A percentile compares a stretch with the other conserved stretches of the same genome.
phyloP scores from a whole-genome alignment of 2,113 vertebrate genomes.

The Tachycineta bicolor region DNA sequence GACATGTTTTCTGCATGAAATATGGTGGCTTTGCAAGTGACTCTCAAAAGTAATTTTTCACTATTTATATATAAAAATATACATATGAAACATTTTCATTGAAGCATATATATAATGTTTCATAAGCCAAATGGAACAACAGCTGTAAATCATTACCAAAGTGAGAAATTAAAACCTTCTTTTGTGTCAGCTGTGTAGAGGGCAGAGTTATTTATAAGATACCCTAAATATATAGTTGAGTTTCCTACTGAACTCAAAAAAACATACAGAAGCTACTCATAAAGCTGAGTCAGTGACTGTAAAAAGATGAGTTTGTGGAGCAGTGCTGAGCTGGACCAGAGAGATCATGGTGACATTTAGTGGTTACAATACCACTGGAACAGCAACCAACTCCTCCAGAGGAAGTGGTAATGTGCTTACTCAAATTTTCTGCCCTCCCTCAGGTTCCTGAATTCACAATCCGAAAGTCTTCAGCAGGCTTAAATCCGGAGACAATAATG shows the following conservation, averaged over 20 bases:
- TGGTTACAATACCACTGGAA: conserved; percentile 65
- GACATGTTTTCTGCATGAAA: conserved; percentile 11
- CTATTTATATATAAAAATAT: conserved; percentile 23
- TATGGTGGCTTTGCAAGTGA: neutral
- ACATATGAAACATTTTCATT: neutral
- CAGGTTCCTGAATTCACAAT: conserved; percentile 52
- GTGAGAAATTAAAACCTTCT: conserved; percentile 42
- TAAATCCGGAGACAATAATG: conserved; percentile 54
- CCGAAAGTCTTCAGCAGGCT: conserved; percentile 34
- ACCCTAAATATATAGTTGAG: neutral
- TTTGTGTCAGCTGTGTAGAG: conserved; percentile 18
- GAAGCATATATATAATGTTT: neutral
- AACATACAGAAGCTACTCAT: conserved; percentile 20
- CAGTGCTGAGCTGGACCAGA: conserved; percentile 38
- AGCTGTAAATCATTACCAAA: conserved; percentile 46
- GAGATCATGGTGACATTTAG: conserved; percentile 62
- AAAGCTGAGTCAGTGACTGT: conserved; percentile 45
- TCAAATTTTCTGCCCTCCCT: conserved; percentile 47
- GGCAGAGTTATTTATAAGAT: conserved; percentile 33
- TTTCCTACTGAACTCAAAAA: conserved; percentile 44
- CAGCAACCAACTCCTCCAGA: conserved; percentile 52
- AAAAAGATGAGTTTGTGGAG: conserved; percentile 22
- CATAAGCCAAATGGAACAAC: neutral
- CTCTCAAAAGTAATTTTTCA: neutral
- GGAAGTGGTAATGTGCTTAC: conserved; percentile 46